phyloP scores from a whole-genome alignment of 2,888 invertebrate species.

The Syritta pipiens region DNA sequence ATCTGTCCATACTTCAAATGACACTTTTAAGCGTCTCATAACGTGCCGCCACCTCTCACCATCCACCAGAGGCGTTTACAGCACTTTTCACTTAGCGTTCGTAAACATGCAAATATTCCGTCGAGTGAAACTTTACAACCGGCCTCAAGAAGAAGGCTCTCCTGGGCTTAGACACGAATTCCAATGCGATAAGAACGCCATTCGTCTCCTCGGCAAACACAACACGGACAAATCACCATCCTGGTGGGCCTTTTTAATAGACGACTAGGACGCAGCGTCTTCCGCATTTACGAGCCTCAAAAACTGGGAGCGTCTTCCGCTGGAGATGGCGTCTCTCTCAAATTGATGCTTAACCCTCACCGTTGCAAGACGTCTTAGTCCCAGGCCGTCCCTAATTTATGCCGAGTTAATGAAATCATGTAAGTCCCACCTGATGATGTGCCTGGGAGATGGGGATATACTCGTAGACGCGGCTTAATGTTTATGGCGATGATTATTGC shows the following conservation, averaged over 20 bases:
- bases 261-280: conserved; percentile 29
- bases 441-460: conserved; percentile 16
- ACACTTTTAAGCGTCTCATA: too few species aligned
- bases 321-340: background rate
- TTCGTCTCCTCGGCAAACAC: conserved; percentile 34
- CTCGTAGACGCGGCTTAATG: conserved; percentile 21
- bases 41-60: too few species aligned
- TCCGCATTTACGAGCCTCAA: conserved; percentile 29
- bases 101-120: background rate
- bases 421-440: conserved; percentile 59
- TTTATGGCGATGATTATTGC: conserved; percentile 57
- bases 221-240: conserved; percentile 25
- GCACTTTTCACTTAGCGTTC: background rate
- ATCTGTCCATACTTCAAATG: too few species aligned
- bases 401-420: conserved; percentile 69
- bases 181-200: conserved; percentile 4
- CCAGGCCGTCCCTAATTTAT: conserved; percentile 67
- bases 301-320: conserved; percentile 48
- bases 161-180: too few species aligned
- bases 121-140: background rate
- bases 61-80: too few species aligned
- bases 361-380: too few species aligned
- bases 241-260: conserved; percentile 49
- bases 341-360: conserved; percentile 59
- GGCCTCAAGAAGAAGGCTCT: too few species aligned